Conservation (phyloP, 2,888 invertebrate genomes). For the Hetaerina titia region DNA sequence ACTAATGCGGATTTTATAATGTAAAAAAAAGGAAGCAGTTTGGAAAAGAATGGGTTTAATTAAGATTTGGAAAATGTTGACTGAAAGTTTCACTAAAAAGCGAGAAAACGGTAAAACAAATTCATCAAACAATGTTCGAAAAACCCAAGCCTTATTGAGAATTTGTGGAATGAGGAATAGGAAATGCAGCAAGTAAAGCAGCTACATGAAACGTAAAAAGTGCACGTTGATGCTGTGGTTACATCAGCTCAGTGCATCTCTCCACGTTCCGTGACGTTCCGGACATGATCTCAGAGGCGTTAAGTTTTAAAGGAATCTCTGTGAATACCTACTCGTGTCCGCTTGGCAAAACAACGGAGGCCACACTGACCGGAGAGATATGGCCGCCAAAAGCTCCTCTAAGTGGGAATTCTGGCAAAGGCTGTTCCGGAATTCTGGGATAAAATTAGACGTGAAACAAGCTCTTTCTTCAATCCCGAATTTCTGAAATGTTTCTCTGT, state of each 20-base stretch:
- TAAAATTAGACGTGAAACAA: constrained; percentile 23
- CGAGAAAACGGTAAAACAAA: too few relatives aligned
- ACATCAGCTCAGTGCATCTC: too few relatives aligned
- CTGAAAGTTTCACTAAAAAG: too few relatives aligned
- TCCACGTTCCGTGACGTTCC: not conserved
- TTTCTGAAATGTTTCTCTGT: not conserved
- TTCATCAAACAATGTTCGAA: too few relatives aligned
- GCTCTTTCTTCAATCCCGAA: not conserved
- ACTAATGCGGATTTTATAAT: too few relatives aligned
- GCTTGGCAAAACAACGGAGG: not conserved
- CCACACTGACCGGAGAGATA: not conserved
- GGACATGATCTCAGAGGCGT: not conserved
- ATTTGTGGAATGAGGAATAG: too few relatives aligned
- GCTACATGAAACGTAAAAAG: too few relatives aligned
- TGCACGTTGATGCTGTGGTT: not conserved
- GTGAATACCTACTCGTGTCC: constrained; percentile 1
- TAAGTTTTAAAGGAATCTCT: not conserved
- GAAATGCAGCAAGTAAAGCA: too few relatives aligned
- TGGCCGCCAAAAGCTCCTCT: not conserved
- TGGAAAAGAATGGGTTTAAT: too few relatives aligned
- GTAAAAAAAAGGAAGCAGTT: too few relatives aligned
- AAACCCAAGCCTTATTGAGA: too few relatives aligned
- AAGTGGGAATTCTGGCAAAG: not conserved
- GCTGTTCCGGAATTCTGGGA: not conserved
- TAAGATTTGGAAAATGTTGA: too few relatives aligned